Evolutionary conservation across 2,113 vertebrate genomes (phyloP).

Genomic region (Clinocottus analis): DNA sequence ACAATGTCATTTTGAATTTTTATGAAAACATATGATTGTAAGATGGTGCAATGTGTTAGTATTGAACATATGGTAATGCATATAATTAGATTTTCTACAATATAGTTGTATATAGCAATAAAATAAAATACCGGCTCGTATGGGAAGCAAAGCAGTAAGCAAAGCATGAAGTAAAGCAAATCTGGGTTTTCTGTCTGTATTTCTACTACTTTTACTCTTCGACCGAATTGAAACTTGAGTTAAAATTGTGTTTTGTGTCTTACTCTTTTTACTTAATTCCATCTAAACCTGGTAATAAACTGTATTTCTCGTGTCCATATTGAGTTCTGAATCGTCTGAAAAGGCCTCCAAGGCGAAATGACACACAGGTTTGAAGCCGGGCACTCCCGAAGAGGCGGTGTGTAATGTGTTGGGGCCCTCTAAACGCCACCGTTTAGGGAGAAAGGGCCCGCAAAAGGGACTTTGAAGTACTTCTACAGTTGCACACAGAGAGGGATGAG

Average conservation of each 20-base stretch:
- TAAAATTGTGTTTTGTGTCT: not conserved
- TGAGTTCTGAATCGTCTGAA: not conserved
- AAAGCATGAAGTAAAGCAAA: not conserved
- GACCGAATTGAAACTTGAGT: not conserved
- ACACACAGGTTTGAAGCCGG: not conserved
- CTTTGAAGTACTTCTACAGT: not conserved
- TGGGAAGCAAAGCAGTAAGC: not conserved
- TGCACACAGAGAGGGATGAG: not conserved
- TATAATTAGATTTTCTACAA: not conserved
- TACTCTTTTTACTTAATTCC: not conserved
- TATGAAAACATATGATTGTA: not conserved
- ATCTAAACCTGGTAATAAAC: not conserved
- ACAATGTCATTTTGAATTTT: not conserved
- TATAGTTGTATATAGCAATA: no score
- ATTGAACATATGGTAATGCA: not conserved
- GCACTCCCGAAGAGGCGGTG: not conserved
- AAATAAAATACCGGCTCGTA: not conserved
- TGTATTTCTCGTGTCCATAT: not conserved
- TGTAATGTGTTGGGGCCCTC: not conserved
- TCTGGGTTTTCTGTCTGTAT: not conserved
- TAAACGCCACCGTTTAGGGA: not conserved
- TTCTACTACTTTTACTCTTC: not conserved
- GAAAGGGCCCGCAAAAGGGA: not conserved
- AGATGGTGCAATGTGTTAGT: not conserved
- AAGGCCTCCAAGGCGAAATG: not conserved